These are phyloP conservation scores for Gymnobelideus leadbeateri DNA, from an alignment of 2,113 vertebrate species.

Conservation along the genomic window DNA sequence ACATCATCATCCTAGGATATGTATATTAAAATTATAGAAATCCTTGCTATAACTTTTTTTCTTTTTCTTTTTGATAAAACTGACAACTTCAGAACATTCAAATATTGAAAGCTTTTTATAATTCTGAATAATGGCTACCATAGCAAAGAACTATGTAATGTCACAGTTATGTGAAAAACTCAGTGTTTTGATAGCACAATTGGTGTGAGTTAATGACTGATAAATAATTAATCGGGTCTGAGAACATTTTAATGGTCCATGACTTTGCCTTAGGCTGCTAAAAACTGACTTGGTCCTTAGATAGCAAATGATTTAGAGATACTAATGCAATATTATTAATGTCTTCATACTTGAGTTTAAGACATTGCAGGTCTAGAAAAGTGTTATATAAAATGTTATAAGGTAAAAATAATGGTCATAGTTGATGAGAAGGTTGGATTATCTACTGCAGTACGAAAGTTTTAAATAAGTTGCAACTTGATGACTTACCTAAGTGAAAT, in stretches of 20 bases:
- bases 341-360: slow-evolving; percentile 61
- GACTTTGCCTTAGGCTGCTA: slow-evolving; percentile 66
- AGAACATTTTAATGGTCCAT: slow-evolving; percentile 66
- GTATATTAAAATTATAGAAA: background rate
- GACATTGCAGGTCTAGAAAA: slow-evolving; percentile 31
- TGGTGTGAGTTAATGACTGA: slow-evolving; percentile 73
- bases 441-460: background rate
- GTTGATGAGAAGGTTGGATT: slow-evolving; percentile 1
- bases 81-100: slow-evolving; percentile 36
- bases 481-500: slow-evolving; percentile 7
- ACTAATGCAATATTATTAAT: slow-evolving; percentile 69
- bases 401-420: slow-evolving; percentile 12
- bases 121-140: slow-evolving; percentile 49
- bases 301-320: slow-evolving; percentile 71
- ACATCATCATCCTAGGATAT: background rate
- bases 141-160: slow-evolving; percentile 28
- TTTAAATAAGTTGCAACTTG: slow-evolving; percentile 12
- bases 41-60: background rate
- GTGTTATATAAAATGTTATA: slow-evolving; percentile 30
- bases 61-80: rapidly evolving
- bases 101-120: slow-evolving; percentile 52
- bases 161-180: slow-evolving; percentile 58
- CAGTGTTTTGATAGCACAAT: slow-evolving; percentile 74
- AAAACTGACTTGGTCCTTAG: slow-evolving; percentile 53
- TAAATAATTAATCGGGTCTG: slow-evolving; percentile 70